Evolutionary conservation across 2,888 invertebrate genomes (phyloP), one percentile per base, ranked within the genome.

Genomic region (Scaptodrosophila latifasciaeformis): DNA sequence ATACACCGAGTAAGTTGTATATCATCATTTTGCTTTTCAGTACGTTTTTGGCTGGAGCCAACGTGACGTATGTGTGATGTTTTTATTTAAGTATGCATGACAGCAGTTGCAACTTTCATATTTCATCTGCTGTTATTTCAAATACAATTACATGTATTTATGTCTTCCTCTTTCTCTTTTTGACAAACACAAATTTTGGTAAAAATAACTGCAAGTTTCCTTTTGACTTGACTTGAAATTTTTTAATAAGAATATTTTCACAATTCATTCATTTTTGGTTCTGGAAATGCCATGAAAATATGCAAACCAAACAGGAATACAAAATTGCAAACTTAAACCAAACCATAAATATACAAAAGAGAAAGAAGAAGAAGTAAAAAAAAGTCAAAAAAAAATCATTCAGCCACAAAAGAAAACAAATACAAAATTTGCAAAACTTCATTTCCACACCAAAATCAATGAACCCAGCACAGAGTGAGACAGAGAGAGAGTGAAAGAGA

Each of bases 401-500:
- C 49, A 17, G 59, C 56, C 55, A 37, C 59, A 7, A 3, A 24
- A 59, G 57, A 64, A 61, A 50, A 59, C 54, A 47, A 45, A 49
- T n/a, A n/a, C 62, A 62, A 64, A 66, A 57, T 61, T 62, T 64
- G 60, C 56, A 81, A 75, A n/a, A 81, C 81, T 75, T 75, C 66
- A 75, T 81, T 75, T 75, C 71, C 78, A 74, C 78, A 70, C 78
- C 74, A 75, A 81, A 75, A 75, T 81, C 75, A 75, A 75, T 75
- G 75, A 75, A 75, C 79, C 78, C 68, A 65, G 59, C 53, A 24
- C 17, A 46, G 5, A 29, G 12, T 43, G 31, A 37, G 52, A 59
- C 15, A 13, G 37, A 5, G 10, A 37, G 37, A 17, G 13, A 17
- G n/a, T n/a, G n/a, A n/a, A n/a, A n/a, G n/a, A n/a, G n/a, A n/a